Evolutionary conservation across 2,797 vertebrate genomes (phyloP).

Genomic region (Podarcis lilfordi): DNA sequence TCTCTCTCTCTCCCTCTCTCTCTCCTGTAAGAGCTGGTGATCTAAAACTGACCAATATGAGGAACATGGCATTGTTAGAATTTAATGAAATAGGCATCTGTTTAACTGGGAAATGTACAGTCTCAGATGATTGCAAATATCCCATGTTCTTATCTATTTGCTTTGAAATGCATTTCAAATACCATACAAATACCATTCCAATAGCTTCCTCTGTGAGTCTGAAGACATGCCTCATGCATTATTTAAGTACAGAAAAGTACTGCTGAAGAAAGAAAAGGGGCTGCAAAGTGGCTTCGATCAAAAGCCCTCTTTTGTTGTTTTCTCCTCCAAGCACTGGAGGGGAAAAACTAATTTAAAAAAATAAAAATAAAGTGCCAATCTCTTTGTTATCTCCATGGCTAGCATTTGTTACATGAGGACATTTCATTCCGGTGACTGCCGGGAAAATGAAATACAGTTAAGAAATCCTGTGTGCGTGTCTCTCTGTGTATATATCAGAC

Average conservation of each 20-base stretch:
- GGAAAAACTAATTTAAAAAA: background rate
- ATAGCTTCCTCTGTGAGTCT: background rate
- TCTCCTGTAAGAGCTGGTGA: background rate
- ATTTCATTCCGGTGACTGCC: constrained; percentile 27
- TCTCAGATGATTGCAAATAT: constrained; percentile 5
- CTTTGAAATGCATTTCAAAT: constrained; percentile 6
- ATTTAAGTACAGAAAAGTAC: constrained; percentile 13
- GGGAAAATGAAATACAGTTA: constrained; percentile 30
- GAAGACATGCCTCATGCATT: constrained; percentile 13
- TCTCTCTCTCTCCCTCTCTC: background rate
- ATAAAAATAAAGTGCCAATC: constrained; percentile 21
- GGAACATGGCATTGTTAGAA: background rate
- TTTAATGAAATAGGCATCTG: constrained; percentile 14
- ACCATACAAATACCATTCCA: background rate
- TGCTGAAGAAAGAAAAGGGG: background rate
- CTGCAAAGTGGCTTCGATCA: background rate
- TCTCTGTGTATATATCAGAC: constrained; percentile 1
- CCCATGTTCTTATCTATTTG: constrained; percentile 4
- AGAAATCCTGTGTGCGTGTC: constrained; percentile 32
- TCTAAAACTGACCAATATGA: background rate
- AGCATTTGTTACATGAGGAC: background rate
- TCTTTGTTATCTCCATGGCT: constrained; percentile 19
- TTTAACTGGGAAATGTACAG: constrained; percentile 18
- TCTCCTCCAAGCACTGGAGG: background rate
- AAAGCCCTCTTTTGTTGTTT: background rate